Evolutionary conservation across 2,113 vertebrate genomes (phyloP).

Genomic region (Tiliqua scincoides): DNA sequence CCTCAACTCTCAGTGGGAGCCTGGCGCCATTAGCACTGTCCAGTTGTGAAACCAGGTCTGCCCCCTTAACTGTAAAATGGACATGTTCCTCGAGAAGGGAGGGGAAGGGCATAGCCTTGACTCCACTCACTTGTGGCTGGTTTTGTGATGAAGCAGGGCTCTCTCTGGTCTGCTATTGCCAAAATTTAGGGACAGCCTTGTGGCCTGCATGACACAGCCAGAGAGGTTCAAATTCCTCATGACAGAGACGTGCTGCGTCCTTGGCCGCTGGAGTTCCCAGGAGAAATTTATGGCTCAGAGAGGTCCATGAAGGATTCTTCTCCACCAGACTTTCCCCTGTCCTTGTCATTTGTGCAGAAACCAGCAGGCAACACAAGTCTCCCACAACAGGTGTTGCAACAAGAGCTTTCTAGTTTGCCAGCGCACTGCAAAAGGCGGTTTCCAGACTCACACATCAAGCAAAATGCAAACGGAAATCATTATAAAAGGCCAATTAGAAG

Average conservation of each 20-base stretch:
- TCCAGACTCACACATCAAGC: background rate
- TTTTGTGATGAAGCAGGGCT: background rate
- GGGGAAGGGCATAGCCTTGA: background rate
- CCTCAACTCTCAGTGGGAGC: background rate
- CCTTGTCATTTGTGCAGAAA: background rate
- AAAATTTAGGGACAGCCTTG: background rate
- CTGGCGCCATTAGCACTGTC: background rate
- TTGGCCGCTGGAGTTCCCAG: background rate
- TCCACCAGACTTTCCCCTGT: background rate
- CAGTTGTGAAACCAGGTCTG: background rate
- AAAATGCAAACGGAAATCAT: background rate
- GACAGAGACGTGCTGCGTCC: background rate
- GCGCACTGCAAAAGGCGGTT: background rate
- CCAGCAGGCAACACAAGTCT: background rate
- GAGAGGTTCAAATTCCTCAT: background rate
- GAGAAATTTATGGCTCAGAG: background rate
- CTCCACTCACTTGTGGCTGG: background rate
- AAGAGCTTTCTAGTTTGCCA: no score
- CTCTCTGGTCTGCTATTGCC: background rate
- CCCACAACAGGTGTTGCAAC: no score
- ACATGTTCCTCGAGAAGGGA: background rate
- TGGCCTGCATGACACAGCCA: background rate
- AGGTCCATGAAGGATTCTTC: background rate
- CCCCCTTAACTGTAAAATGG: background rate
- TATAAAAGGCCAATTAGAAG: background rate